A percentile compares a stretch with the other conserved stretches of the same genome.
Evolutionary conservation across 1,140 invertebrate genomes (phyloP).

Genomic region (Drosophila funebris): DNA sequence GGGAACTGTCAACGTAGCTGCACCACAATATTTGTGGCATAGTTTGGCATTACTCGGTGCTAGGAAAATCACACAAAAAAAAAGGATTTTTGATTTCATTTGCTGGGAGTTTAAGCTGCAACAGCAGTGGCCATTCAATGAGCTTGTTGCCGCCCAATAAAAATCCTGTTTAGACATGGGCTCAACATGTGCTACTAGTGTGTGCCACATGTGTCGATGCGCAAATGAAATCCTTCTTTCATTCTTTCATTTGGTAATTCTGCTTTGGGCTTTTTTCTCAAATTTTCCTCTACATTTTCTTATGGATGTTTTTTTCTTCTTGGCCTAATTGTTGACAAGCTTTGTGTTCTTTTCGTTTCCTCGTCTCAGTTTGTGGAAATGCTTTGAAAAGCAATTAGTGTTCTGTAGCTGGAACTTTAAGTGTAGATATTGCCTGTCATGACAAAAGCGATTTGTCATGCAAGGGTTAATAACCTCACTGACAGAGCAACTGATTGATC

Average conservation of each 20-base stretch:
- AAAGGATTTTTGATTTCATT: conserved; percentile 34
- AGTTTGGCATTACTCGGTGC: conserved; percentile 36
- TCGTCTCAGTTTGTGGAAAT: conserved; percentile 34
- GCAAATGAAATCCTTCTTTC: conserved; percentile 44
- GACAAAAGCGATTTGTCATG: conserved; percentile 49
- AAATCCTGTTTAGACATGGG: conserved; percentile 49
- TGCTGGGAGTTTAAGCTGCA: background rate
- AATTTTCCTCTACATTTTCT: conserved; percentile 19
- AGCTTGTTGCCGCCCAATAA: conserved; percentile 39
- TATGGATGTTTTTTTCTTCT: conserved; percentile 8
- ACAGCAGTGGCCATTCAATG: background rate
- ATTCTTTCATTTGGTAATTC: conserved; percentile 1
- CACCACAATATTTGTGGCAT: conserved; percentile 41
- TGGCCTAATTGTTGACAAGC: conserved; percentile 40
- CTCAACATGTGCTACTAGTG: conserved; percentile 40
- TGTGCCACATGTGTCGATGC: conserved; percentile 58
- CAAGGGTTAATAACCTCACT: conserved; percentile 47
- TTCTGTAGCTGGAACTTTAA: conserved; percentile 31
- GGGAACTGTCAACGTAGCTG: conserved; percentile 41
- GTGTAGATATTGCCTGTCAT: conserved; percentile 49
- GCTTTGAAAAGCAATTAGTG: conserved; percentile 72
- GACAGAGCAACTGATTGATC: conserved; percentile 44
- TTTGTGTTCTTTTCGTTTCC: background rate
- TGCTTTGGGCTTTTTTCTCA: background rate
- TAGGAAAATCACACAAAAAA: conserved; percentile 1